Evolutionary conservation across 2,113 vertebrate species (phyloP).

Genomic region (Cranoglanis bouderius): DNA sequence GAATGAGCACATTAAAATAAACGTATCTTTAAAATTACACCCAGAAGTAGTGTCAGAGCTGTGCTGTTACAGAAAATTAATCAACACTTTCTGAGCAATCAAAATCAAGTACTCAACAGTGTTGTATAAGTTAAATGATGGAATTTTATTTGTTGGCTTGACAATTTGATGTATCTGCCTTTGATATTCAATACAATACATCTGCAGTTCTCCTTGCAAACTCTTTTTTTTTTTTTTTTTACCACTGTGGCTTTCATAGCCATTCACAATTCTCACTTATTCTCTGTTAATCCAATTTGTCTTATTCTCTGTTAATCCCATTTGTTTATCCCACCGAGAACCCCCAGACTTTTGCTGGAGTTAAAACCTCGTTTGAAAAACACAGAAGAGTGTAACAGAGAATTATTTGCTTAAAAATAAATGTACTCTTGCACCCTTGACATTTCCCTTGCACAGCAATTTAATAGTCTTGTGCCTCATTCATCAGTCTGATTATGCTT

Average conservation of each 20-base stretch:
- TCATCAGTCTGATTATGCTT: constrained; percentile 37
- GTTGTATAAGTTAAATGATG: neutral
- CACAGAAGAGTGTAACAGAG: constrained; percentile 16
- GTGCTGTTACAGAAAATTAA: neutral
- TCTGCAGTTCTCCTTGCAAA: neutral
- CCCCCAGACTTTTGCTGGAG: neutral
- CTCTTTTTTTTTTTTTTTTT: neutral
- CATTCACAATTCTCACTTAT: neutral
- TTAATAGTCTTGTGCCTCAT: constrained; percentile 33
- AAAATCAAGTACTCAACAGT: neutral
- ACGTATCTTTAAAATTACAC: neutral
- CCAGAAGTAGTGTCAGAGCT: neutral
- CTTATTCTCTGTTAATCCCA: constrained; percentile 9
- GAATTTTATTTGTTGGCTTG: neutral
- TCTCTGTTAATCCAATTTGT: neutral
- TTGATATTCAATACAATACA: neutral
- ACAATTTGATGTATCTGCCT: neutral
- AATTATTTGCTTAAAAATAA: constrained; percentile 21
- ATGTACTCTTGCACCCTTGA: constrained; percentile 14
- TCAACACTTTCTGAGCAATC: neutral
- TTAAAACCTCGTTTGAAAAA: constrained; percentile 30
- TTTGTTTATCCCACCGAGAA: constrained; percentile 20
- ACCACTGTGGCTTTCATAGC: neutral
- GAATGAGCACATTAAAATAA: neutral
- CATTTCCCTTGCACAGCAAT: constrained; percentile 15